Evolutionary conservation across 2,113 vertebrate genomes (phyloP).

Genomic region (Lepus timidus): DNA sequence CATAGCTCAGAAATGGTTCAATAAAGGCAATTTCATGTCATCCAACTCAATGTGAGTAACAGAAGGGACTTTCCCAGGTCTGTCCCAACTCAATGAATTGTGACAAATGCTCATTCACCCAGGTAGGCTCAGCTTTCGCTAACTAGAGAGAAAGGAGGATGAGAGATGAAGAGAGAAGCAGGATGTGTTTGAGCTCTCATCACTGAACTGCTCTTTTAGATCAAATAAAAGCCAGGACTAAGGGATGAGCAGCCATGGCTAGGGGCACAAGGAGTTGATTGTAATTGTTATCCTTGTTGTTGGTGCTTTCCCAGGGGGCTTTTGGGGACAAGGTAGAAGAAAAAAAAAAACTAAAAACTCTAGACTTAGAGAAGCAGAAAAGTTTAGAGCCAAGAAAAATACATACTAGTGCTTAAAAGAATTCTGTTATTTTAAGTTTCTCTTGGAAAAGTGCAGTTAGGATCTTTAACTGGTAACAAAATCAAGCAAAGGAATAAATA

Average conservation of each 20-base stretch:
- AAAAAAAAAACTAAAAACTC: background rate
- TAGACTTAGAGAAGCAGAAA: background rate
- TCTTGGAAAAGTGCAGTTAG: background rate
- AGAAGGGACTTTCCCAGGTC: background rate
- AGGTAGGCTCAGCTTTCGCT: background rate
- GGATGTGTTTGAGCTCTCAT: background rate
- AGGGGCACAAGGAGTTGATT: background rate
- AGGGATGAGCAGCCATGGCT: background rate
- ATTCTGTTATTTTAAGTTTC: background rate
- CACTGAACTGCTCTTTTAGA: background rate
- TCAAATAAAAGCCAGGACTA: background rate
- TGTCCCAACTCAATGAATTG: background rate
- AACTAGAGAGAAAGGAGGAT: background rate
- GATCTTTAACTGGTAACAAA: background rate
- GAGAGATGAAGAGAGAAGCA: background rate
- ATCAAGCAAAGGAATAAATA: background rate
- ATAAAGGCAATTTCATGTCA: background rate
- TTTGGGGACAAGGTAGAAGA: background rate
- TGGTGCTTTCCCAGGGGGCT: background rate
- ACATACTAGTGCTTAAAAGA: slow-evolving; percentile 8
- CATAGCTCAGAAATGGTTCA: background rate
- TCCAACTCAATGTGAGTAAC: background rate
- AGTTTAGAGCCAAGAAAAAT: slow-evolving; percentile 51
- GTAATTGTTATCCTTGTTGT: background rate
- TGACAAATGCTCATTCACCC: background rate